phyloP scores from a whole-genome alignment of 23 tunicate species.

The Ciona savignyi region DNA sequence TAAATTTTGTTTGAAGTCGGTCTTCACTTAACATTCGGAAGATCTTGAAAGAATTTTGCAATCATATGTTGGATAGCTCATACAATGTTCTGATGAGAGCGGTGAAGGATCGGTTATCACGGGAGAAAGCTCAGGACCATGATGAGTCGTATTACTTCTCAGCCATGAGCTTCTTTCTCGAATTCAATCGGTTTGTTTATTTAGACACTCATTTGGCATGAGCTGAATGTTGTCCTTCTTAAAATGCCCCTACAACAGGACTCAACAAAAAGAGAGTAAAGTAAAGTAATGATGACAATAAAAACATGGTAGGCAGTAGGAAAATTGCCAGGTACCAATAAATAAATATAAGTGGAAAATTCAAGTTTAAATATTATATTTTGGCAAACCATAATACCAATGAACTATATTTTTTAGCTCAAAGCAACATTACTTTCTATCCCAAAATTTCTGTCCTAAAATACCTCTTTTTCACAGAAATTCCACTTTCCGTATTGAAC shows the following conservation, averaged over 20 bases:
- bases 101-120: conserved; percentile 44
- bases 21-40: conserved; percentile 41
- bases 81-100: conserved; percentile 65
- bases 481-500: conserved; percentile 44
- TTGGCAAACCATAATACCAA: too few species aligned
- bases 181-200: conserved; percentile 61
- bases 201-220: not conserved
- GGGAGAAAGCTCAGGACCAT: conserved; percentile 84
- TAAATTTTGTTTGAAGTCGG: conserved; percentile 14
- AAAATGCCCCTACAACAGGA: not conserved
- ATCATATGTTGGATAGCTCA: conserved; percentile 45
- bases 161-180: conserved; percentile 86
- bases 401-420: too few species aligned
- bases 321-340: not conserved
- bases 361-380: not conserved
- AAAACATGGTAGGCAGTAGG: not conserved
- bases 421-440: too few species aligned
- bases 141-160: conserved; percentile 88
- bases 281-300: not conserved
- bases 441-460: not conserved
- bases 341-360: not conserved
- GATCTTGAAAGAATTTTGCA: conserved; percentile 67
- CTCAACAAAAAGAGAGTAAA: too few species aligned
- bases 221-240: not conserved
- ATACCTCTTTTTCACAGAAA: conserved; percentile 11